Evolutionary conservation across 2,113 vertebrate genomes (phyloP), one percentile per base, ranked within the genome.

Genomic region (Bucco capensis): DNA sequence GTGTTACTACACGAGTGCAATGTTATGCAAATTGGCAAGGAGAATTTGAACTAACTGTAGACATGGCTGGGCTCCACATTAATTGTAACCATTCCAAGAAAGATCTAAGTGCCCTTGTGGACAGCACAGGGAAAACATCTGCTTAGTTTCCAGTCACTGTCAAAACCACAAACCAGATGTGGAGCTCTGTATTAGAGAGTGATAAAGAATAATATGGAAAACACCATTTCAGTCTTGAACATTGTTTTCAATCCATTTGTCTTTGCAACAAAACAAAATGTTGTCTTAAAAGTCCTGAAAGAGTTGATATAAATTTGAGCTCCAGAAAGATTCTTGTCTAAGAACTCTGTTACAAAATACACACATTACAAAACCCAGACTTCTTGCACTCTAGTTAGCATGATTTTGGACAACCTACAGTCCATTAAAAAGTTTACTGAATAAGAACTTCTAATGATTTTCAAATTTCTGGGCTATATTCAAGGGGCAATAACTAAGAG

Each of bases 81-180:
- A 95, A 96, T 93, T 83, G 70, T 42, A 92, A 91, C 83, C 88
- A 90, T 75, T 90, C 7, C 4, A 42, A 88, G 86, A 94, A 86
- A 93, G 92, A 96, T 94, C 92, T 88, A 72, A 95, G 86, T 84
- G 76, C 73, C 51, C 77, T 90, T 21, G 6, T 73, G 83, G 77
- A 90, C 74, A 87, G 67, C 12, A 2, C 84, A 44, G 67, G 58
- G 81, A 95, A 94, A 93, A 90, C 92, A 95, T 96, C 93, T 96
- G 95, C 89, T 94, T 94, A 79, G 77, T 90, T 64, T 93, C 90
- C 86, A 96, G 57, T 54, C 35, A 35, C 62, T 28, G 46, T 89
- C 74, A 73, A 90, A 96, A 77, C 89, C 86, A 75, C 88, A 93
- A 82, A 92, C 74, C 89, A 95, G 86, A 95, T 94, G 93, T 89